Conservation (phyloP, 2,888 invertebrate species). For the Lymantria dispar region DNA sequence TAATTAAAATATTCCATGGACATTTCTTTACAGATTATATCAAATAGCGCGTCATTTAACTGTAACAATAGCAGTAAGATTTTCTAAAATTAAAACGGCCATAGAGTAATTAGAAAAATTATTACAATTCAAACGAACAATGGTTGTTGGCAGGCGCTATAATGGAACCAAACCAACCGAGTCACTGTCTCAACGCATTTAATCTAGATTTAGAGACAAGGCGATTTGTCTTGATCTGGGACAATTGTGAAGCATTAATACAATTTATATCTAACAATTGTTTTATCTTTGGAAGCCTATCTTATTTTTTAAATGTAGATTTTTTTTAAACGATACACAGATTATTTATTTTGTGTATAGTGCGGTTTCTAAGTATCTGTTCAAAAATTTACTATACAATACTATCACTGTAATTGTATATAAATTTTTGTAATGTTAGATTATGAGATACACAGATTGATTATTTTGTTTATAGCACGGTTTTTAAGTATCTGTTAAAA, state of each 20-base stretch:
- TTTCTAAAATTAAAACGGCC: slow-evolving; percentile 11
- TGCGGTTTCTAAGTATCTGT: too few species aligned
- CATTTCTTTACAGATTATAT: too few species aligned
- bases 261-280: slow-evolving; percentile 31
- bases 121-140: slow-evolving; percentile 24
- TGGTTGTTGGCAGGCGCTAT: slow-evolving; percentile 10
- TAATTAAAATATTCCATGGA: too few species aligned
- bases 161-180: slow-evolving; percentile 26
- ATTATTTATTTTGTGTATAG: too few species aligned
- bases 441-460: too few species aligned
- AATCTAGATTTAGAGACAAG: slow-evolving; percentile 40
- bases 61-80: neutral
- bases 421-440: too few species aligned
- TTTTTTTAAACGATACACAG: too few species aligned
- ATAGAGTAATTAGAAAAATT: slow-evolving; percentile 18
- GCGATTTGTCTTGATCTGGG: slow-evolving; percentile 36
- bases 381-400: too few species aligned
- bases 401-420: too few species aligned
- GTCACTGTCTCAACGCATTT: slow-evolving; percentile 27
- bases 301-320: too few species aligned
- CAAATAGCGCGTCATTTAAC: neutral
- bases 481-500: too few species aligned
- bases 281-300: slow-evolving; percentile 19
- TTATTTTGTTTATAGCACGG: too few species aligned
- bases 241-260: slow-evolving; percentile 33